Conservation (phyloP, 2,888 invertebrate genomes). For the Drosophila gaucha region DNA sequence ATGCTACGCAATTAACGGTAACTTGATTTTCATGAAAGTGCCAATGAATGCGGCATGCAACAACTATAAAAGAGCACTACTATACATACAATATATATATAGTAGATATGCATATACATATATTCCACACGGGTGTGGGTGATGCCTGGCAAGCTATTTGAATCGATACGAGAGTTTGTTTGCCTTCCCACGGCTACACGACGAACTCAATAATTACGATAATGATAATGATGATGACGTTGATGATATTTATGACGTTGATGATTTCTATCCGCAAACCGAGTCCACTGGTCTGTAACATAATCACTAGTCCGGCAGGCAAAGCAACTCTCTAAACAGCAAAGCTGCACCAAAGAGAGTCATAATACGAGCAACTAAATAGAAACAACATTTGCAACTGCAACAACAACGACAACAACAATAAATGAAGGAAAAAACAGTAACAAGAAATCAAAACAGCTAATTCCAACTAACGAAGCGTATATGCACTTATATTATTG, state of each 20-base stretch:
- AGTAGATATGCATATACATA: not conserved
- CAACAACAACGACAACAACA: slow-evolving; percentile 33
- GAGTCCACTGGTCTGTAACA: slow-evolving; percentile 47
- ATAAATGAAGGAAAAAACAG: slow-evolving; percentile 37
- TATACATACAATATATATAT: not conserved
- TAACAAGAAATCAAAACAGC: slow-evolving; percentile 47
- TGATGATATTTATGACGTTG: slow-evolving; percentile 20
- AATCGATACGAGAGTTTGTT: slow-evolving; percentile 49
- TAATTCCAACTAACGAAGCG: slow-evolving; percentile 20
- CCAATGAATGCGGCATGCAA: slow-evolving; percentile 55
- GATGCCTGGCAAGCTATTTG: slow-evolving; percentile 27
- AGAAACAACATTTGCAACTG: slow-evolving; percentile 58
- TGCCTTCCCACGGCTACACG: slow-evolving; percentile 62
- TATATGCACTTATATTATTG: slow-evolving; percentile 36
- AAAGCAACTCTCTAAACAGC: slow-evolving; percentile 66
- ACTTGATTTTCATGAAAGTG: slow-evolving; percentile 69
- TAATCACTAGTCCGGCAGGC: slow-evolving; percentile 58
- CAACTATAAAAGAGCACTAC: slow-evolving; percentile 20
- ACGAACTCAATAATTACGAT: slow-evolving; percentile 24
- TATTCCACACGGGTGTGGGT: slow-evolving; percentile 32
- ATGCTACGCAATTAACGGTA: slow-evolving; percentile 63
- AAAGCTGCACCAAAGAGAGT: slow-evolving; percentile 60
- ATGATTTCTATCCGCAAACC: slow-evolving; percentile 41
- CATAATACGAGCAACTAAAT: slow-evolving; percentile 65
- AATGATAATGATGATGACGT: slow-evolving; percentile 11